A percentile compares a stretch with the other conserved stretches of the same genome.
phyloP scores from a whole-genome alignment of 2,797 vertebrate species.

The Pseudomugil tenellus region DNA sequence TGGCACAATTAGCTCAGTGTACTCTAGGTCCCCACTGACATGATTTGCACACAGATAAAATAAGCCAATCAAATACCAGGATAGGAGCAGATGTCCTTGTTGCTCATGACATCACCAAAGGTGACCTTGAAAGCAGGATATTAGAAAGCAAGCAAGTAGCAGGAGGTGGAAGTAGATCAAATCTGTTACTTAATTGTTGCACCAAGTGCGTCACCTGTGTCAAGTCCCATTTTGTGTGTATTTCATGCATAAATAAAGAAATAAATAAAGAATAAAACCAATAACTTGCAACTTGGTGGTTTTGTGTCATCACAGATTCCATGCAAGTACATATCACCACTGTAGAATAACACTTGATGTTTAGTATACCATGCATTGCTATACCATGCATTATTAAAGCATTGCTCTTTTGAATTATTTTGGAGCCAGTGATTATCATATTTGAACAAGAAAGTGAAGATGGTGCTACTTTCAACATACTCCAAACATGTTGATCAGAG shows the following conservation, averaged over 20 bases:
- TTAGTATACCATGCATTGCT: not conserved
- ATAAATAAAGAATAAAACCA: too few relatives aligned
- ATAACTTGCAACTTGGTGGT: not conserved
- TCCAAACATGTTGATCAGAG: too few relatives aligned
- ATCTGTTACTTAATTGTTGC: slow-evolving; percentile 27
- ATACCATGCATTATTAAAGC: not conserved
- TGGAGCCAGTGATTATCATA: not conserved
- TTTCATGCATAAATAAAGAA: not conserved
- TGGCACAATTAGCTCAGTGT: slow-evolving; percentile 73
- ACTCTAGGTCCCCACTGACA: slow-evolving; percentile 49
- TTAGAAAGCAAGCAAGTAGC: slow-evolving; percentile 32
- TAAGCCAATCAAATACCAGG: slow-evolving; percentile 61
- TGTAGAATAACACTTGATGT: too few relatives aligned
- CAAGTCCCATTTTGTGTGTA: not conserved
- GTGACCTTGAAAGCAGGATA: slow-evolving; percentile 71
- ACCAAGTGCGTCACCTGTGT: slow-evolving; percentile 1
- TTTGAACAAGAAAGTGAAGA: not conserved
- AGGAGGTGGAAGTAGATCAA: slow-evolving; percentile 27
- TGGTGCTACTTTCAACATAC: too few relatives aligned
- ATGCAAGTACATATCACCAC: not conserved
- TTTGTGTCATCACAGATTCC: not conserved
- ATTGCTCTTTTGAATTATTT: not conserved
- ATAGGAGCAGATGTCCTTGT: slow-evolving; percentile 73
- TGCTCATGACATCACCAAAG: slow-evolving; percentile 70
- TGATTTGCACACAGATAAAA: slow-evolving; percentile 72